A percentile compares a stretch with the other conserved stretches of the same genome.
These are phyloP conservation scores for Rhinoptilus africanus DNA, from an alignment of 2,113 vertebrate species.

Conservation along the genomic window DNA sequence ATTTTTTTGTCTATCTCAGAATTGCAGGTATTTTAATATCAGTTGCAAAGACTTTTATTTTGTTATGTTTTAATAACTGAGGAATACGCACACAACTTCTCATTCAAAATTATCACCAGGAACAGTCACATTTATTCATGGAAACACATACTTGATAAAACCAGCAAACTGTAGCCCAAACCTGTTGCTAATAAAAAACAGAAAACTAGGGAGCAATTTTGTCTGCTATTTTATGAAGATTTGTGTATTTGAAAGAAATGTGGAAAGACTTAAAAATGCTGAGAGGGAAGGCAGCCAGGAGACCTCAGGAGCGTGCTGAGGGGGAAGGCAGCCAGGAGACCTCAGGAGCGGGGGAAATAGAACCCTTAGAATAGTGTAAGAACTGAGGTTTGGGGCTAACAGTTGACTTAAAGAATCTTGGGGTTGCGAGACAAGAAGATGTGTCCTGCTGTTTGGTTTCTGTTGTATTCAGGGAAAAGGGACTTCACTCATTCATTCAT, in stretches of 20 bases:
- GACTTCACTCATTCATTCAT: background rate
- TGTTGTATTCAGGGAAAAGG: background rate
- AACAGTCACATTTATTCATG: background rate
- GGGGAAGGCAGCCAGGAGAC: background rate
- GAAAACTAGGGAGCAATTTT: background rate
- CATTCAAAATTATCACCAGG: background rate
- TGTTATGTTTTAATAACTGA: background rate
- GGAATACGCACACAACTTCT: background rate
- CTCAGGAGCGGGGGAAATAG: background rate
- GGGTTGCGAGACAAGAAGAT: background rate
- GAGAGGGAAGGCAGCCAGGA: background rate
- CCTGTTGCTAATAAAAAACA: accelerated
- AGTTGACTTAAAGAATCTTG: background rate
- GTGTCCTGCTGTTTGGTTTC: background rate
- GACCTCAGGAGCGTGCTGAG: background rate
- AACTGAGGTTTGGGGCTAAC: background rate
- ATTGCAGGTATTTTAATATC: background rate
- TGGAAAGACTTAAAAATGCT: background rate
- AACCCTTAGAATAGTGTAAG: background rate
- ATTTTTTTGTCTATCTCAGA: background rate
- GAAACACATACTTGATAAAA: background rate
- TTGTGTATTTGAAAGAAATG: background rate
- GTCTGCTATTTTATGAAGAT: background rate
- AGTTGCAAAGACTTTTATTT: background rate
- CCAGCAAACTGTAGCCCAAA: background rate